Base-by-base conservation (phyloP, 2,113 vertebrate species). In the Nematolebias whitei region DNA sequence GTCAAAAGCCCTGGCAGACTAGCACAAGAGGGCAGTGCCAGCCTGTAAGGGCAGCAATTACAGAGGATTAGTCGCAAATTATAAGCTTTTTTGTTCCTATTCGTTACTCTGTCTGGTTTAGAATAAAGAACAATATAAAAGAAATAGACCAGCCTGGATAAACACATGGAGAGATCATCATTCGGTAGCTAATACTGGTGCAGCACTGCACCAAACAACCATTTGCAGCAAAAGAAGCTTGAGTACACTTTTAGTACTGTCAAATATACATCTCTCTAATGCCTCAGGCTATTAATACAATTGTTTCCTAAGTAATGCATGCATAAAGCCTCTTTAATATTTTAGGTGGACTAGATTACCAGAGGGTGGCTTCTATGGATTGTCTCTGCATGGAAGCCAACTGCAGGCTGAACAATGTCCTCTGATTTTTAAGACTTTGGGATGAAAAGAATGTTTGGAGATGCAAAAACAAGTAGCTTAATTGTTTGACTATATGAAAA, bases 241-340 rank as follows among this genome's bases (percentile, higher is more conserved):
- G 29, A 63, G 56, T 10, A 32, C 1, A 4, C 69, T 38, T 61
- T 78, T 68, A 7, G 49, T 66, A 73, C 69, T 69, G 76, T 86
- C 83, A 83, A 87, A 86, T 90, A 85, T 90, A 77, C 77, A 88
- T 74, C 76, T 82, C 74, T 76, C 58, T 76, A 68, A 85, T 79
- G 71, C 80, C 76, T 56, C 0, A 50, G 79, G 87, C 76, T 84
- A 86, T 87, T 85, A 89, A 83, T 66, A 71, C 75, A 61, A 71
- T 68, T 24, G 50, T 87, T 84, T 76, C 58, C 67, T 40, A 48
- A 71, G 78, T 68, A 48, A 54, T 68, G 74, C 77, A 71, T 65
- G 45, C 40, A 59, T 60, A 63, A 77, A 75, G 55, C 67, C 56
- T 19, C 40, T 60, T 41, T 81, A 71, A 78, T 84, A 79, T 76